phyloP scores from a whole-genome alignment of 2,113 vertebrate genomes.

The Clarias magur region DNA sequence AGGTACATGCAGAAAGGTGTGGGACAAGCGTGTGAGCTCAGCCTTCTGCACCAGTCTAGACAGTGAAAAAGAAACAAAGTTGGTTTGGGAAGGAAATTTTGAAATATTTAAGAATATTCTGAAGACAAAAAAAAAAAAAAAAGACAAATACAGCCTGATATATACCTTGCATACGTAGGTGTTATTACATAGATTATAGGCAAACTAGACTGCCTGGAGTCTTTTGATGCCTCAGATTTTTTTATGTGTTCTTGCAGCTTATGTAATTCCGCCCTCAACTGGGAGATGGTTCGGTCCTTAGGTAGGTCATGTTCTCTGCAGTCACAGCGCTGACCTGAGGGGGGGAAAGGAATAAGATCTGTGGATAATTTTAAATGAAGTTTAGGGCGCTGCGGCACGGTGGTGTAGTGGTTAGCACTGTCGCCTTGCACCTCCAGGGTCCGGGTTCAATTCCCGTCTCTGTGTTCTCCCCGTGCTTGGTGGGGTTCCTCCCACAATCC shows the following conservation, averaged over 20 bases:
- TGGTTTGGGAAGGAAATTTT: background rate
- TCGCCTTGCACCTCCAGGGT: no score
- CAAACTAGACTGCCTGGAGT: slow-evolving; percentile 61
- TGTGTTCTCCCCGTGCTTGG: no score
- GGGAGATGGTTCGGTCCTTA: slow-evolving; percentile 79
- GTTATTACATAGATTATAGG: slow-evolving; percentile 85
- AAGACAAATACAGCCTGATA: background rate
- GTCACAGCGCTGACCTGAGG: slow-evolving; percentile 85
- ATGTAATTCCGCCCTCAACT: slow-evolving; percentile 77
- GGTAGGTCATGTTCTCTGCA: slow-evolving; percentile 76
- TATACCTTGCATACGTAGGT: slow-evolving; percentile 85
- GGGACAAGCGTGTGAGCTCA: slow-evolving; percentile 77
- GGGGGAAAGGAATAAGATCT: background rate
- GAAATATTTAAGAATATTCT: background rate
- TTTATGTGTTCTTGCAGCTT: slow-evolving; percentile 71
- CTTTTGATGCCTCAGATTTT: slow-evolving; percentile 64
- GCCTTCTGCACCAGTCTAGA: slow-evolving; percentile 79
- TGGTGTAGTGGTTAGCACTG: no score
- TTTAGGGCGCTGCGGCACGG: no score
- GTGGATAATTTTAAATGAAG: background rate
- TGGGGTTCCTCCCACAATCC: no score
- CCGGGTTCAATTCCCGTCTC: no score
- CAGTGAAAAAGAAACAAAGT: background rate
- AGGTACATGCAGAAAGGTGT: slow-evolving; percentile 78
- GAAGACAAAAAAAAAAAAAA: background rate